Percentiles rank a stretch among this genome's conserved stretches.
These are phyloP conservation scores for Chalcosyrphus nemorum DNA, from an alignment of 2,888 invertebrate species.

Conservation along the genomic window DNA sequence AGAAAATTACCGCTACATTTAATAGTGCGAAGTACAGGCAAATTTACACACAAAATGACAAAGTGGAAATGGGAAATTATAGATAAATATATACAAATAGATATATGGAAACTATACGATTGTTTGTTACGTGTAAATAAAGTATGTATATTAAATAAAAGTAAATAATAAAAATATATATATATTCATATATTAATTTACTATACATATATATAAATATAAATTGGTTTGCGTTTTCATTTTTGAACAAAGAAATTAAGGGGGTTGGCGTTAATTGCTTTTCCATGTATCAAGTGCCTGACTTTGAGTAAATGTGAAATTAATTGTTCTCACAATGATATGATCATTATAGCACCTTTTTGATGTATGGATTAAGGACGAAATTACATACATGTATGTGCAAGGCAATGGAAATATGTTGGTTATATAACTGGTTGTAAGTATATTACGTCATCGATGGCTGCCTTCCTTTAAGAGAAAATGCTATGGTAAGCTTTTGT, in stretches of 20 bases:
- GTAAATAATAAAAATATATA: constrained; percentile 67
- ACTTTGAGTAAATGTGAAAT: neutral
- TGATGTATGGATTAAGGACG: too few relatives aligned
- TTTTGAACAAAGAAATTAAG: neutral
- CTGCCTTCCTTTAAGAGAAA: too few relatives aligned
- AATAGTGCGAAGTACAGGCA: constrained; percentile 10
- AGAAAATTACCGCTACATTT: constrained; percentile 28
- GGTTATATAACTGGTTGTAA: too few relatives aligned
- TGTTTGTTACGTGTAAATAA: constrained; percentile 71
- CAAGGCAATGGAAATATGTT: too few relatives aligned
- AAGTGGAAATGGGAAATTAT: constrained; percentile 9
- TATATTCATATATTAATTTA: constrained; percentile 72
- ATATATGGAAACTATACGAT: constrained; percentile 51
- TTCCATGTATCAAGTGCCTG: neutral
- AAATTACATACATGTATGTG: too few relatives aligned
- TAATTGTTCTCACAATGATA: too few relatives aligned
- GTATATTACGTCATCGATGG: too few relatives aligned
- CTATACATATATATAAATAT: constrained; percentile 52
- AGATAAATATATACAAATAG: constrained; percentile 7
- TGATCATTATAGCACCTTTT: too few relatives aligned
- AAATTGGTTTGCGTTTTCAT: neutral
- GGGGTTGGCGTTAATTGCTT: neutral
- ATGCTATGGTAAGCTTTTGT: too few relatives aligned
- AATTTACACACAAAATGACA: constrained; percentile 13
- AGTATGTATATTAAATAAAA: constrained; percentile 69